Percentiles rank a stretch among this genome's conserved stretches.
Evolutionary conservation across 1,140 invertebrate species (phyloP).

Genomic region (Manduca sexta): DNA sequence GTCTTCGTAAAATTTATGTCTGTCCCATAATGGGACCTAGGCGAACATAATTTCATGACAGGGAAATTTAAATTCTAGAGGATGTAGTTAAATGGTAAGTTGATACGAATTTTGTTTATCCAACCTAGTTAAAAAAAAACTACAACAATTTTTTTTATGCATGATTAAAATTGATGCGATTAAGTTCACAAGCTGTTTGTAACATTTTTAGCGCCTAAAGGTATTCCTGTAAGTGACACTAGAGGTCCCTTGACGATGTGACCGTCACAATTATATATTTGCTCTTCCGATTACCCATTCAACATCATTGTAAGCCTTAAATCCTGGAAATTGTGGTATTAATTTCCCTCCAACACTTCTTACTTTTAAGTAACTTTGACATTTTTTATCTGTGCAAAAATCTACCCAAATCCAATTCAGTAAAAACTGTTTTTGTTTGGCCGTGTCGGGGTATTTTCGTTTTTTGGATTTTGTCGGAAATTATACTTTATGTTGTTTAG

Average conservation of each 20-base stretch:
- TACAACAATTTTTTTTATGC: too few species aligned
- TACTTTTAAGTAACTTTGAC: constrained; percentile 47
- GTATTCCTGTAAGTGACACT: constrained; percentile 40
- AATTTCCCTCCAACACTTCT: constrained; percentile 69
- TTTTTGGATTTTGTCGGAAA: constrained; percentile 5
- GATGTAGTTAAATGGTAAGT: too few species aligned
- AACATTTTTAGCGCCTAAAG: constrained; percentile 19
- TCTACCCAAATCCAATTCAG: constrained; percentile 11
- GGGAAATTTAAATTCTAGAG: too few species aligned
- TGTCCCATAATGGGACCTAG: too few species aligned
- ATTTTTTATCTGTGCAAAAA: constrained; percentile 12
- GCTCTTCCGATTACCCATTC: constrained; percentile 54
- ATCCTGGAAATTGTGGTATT: constrained; percentile 70
- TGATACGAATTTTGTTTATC: too few species aligned
- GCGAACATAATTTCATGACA: too few species aligned
- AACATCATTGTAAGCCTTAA: constrained; percentile 64
- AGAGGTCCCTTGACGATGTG: constrained; percentile 33
- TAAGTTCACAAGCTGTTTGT: not conserved
- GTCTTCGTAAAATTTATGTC: too few species aligned
- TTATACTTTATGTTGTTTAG: constrained; percentile 3
- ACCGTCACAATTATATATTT: constrained; percentile 47
- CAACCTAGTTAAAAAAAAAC: too few species aligned
- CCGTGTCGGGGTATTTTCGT: constrained; percentile 5
- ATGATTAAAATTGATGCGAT: too few species aligned
- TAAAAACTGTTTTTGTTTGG: constrained; percentile 28